These are phyloP conservation scores for Trichonephila clavata DNA, from an alignment of 1,140 invertebrate genomes.

Conservation along the genomic window DNA sequence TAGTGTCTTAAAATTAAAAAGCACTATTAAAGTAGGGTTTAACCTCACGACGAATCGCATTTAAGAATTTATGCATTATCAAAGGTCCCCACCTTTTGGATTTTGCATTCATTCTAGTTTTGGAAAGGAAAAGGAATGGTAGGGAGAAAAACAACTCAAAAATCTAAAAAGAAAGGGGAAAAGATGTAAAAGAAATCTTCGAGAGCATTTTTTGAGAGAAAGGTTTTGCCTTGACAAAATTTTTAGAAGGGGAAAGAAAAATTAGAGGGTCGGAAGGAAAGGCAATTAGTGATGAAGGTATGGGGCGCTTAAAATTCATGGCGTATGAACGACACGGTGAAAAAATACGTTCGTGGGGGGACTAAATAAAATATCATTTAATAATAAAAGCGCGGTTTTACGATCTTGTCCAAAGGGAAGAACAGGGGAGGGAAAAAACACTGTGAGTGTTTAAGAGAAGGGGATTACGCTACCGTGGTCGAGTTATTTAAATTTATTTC, in stretches of 20 bases:
- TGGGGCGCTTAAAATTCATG: conserved; percentile 58
- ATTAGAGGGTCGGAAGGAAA: conserved; percentile 11
- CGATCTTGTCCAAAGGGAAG: background rate
- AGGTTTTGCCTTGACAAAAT: conserved; percentile 8
- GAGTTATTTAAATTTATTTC: conserved; percentile 72
- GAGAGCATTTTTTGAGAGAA: background rate
- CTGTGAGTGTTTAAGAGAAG: background rate
- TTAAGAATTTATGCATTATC: conserved; percentile 55
- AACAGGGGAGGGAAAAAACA: background rate
- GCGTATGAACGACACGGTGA: conserved; percentile 22
- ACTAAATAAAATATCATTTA: conserved; percentile 70
- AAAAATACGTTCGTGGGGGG: conserved; percentile 44
- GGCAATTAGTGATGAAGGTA: conserved; percentile 52
- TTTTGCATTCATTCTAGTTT: background rate
- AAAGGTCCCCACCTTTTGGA: background rate
- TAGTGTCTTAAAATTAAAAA: conserved; percentile 47
- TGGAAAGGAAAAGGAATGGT: background rate
- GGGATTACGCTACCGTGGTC: background rate
- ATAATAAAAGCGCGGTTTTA: conserved; percentile 70
- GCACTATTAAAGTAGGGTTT: conserved; percentile 39
- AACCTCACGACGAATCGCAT: conserved; percentile 22
- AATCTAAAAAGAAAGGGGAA: background rate
- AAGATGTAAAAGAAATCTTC: conserved; percentile 18
- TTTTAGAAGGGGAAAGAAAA: conserved; percentile 11
- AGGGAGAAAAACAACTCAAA: background rate